Conservation (phyloP, 37 sponge, comb jelly and placozoan species). For the Ianthella basta region DNA sequence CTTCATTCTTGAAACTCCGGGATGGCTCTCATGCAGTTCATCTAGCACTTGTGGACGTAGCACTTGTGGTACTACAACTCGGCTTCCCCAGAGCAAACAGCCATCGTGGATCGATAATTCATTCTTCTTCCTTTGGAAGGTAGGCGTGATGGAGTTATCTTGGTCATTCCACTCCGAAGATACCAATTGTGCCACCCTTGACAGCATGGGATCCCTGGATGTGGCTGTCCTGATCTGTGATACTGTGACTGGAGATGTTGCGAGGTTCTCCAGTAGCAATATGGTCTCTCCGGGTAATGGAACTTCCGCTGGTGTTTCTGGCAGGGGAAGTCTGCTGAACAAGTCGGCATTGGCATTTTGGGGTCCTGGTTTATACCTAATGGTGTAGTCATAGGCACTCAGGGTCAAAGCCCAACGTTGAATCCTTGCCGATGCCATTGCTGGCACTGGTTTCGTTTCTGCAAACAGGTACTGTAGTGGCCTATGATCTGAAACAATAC, state of each 20-base stretch:
- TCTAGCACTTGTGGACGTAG: slow-evolving; percentile 5
- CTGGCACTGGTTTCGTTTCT: slow-evolving; percentile 26
- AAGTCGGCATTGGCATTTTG: slow-evolving; percentile 28
- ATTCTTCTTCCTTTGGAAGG: background rate
- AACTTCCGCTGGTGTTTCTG: background rate
- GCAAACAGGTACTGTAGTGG: slow-evolving; percentile 37
- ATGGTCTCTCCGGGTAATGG: slow-evolving; percentile 32
- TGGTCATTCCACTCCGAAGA: background rate
- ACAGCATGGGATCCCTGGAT: slow-evolving; percentile 17
- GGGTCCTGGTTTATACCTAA: slow-evolving; percentile 26
- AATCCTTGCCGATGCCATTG: slow-evolving; percentile 39
- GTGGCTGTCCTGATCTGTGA: background rate
- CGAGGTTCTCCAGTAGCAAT: slow-evolving; percentile 4
- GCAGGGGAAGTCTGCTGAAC: slow-evolving; percentile 35
- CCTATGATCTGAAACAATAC: slow-evolving; percentile 36
- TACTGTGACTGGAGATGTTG: slow-evolving; percentile 2
- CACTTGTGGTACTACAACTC: slow-evolving; percentile 23
- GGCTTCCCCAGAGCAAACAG: slow-evolving; percentile 16
- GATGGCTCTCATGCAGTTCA: slow-evolving; percentile 26
- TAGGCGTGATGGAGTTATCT: background rate
- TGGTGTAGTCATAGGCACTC: slow-evolving; percentile 33
- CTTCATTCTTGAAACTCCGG: slow-evolving; percentile 36
- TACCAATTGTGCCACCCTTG: background rate
- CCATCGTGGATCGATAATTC: slow-evolving; percentile 27
- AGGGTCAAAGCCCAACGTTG: slow-evolving; percentile 38